Evolutionary conservation across 2,113 vertebrate species (phyloP), one percentile per base, ranked within the genome.

Genomic region (Phrynosoma blainvillii): DNA sequence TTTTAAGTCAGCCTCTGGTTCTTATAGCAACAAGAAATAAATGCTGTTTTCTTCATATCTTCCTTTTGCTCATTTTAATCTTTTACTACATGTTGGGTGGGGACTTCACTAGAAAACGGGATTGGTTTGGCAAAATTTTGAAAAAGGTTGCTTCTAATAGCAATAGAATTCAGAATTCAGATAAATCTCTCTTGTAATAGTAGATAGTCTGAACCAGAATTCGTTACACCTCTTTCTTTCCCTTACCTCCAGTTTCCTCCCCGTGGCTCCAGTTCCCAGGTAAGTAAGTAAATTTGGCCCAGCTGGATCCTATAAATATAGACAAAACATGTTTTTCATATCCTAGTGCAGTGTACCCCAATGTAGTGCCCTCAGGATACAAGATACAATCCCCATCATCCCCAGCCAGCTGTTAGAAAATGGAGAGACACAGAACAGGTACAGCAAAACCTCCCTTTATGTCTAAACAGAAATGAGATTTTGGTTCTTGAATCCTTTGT

Each of bases 1-100:
- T 96, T 85, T 96, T 95, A 92, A 94, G 89, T 92, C 89, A 87
- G 94, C 93, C 93, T 95, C 94, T 95, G 93, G 94, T 94, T 96
- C 95, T 96, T 96, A 95, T 27, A 94, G 92, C 91, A 84, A 93
- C 86, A 88, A 78, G n/a, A 40, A 96, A 96, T 96, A 96, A 96
- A 96, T 91, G 90, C 92, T 88, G 91, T 92, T 95, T 87, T 89
- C 95, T 95, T 92, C 95, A 94, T 89, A 91, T 5, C 32, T 70
- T 76, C 18, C 62, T 71, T 2, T 40, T 40, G 40, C 56, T 27
- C 0, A 3, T 73, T n/a, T 52, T 68, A 16, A 6, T 82, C 36
- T 30, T 56, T 71, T 36, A 8, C 8, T 5, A 59, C 14, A 59
- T 11, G n/a, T 3, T 1, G 40, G 66, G 16, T 8, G 21, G 54